These are phyloP conservation scores for Pterocles orientalis DNA, from an alignment of 2,113 vertebrate genomes.

Conservation along the genomic window DNA sequence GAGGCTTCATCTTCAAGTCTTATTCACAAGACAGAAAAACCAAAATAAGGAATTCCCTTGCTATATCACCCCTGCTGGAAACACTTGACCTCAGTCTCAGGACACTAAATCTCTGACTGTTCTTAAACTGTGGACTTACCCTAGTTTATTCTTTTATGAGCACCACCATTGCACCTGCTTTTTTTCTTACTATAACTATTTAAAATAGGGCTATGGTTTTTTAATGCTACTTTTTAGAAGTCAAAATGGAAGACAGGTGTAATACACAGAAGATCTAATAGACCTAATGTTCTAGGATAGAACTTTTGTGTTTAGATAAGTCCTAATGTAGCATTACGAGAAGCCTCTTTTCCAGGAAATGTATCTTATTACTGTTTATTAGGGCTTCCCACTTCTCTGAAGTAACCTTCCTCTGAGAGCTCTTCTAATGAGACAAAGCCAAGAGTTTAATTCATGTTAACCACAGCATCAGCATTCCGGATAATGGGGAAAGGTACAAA, in stretches of 20 bases:
- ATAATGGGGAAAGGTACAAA: not conserved
- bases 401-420: not conserved
- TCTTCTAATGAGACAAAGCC: not conserved
- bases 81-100: not conserved
- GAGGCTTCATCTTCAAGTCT: not conserved
- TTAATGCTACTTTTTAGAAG: not conserved
- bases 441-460: not conserved
- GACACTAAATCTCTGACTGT: not conserved
- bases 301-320: not conserved
- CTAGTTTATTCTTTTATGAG: not conserved
- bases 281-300: not conserved
- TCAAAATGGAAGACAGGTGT: not conserved
- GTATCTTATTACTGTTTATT: not conserved
- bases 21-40: not conserved
- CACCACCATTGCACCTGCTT: not conserved
- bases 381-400: not conserved
- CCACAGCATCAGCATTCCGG: not conserved
- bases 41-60: not conserved
- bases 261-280: not conserved
- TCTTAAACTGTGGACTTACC: not conserved
- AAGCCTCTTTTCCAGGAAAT: conserved; percentile 6
- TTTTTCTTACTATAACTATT: not conserved
- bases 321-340: not conserved
- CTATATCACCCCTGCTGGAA: not conserved
- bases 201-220: not conserved